Percentiles rank a stretch among this genome's conserved stretches.
These are phyloP conservation scores for Acanthosepion lycidas DNA, from an alignment of 2,888 invertebrate genomes.

Conservation along the genomic window DNA sequence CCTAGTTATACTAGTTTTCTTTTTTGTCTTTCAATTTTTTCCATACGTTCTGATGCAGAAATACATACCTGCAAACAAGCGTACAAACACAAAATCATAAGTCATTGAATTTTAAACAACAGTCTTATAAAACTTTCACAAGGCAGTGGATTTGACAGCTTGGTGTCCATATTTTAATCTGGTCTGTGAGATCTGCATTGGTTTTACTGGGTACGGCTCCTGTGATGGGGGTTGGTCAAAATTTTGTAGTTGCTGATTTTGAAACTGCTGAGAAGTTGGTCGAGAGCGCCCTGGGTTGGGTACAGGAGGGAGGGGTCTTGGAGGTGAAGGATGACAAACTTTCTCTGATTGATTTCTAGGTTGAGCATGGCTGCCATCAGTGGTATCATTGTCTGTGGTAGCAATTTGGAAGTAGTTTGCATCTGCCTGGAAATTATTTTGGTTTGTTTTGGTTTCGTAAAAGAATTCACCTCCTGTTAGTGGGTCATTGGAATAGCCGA, in stretches of 20 bases:
- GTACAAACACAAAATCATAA: neutral
- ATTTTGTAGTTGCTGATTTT: neutral
- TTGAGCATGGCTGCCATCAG: neutral
- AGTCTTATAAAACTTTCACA: neutral
- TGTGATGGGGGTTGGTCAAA: neutral
- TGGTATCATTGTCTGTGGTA: neutral
- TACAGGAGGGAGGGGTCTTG: neutral
- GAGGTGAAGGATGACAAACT: neutral
- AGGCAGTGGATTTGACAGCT: neutral
- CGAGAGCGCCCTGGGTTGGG: neutral
- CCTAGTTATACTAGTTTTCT: too few relatives aligned
- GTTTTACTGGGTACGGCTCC: neutral
- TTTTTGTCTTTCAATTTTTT: neutral
- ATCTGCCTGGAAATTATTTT: neutral
- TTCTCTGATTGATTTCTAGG: neutral
- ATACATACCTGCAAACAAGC: neutral
- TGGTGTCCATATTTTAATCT: neutral
- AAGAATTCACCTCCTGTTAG: neutral
- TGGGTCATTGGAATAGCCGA: constrained; percentile 33
- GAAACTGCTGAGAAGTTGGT: neutral
- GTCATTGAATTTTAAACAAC: neutral
- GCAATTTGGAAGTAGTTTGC: neutral
- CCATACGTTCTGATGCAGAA: neutral
- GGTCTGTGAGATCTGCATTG: neutral
- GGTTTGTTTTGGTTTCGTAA: neutral